Percentiles rank a stretch among this genome's conserved stretches.
phyloP scores from a whole-genome alignment of 2,797 vertebrate genomes.

The Rachycentron canadum region DNA sequence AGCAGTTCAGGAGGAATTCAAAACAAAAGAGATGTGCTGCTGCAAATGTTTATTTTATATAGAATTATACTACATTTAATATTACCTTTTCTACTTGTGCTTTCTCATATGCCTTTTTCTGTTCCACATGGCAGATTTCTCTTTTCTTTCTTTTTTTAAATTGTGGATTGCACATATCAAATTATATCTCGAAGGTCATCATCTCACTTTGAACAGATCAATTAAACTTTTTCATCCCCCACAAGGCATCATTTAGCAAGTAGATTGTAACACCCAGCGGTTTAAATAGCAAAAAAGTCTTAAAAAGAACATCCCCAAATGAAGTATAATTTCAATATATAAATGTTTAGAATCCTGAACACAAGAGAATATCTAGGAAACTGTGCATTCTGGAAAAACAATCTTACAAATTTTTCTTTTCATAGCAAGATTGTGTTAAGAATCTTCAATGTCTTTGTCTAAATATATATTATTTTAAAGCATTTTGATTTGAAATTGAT shows the following conservation, averaged over 20 bases:
- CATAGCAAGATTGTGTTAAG: conserved; percentile 11
- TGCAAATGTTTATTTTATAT: conserved; percentile 86
- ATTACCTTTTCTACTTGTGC: conserved; percentile 55
- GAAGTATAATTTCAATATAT: conserved; percentile 14
- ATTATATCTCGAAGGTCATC: conserved; percentile 7
- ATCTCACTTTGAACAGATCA: conserved; percentile 35
- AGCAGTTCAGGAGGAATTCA: conserved; percentile 52
- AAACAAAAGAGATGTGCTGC: conserved; percentile 77
- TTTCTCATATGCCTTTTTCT: conserved; percentile 37
- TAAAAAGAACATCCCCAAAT: conserved; percentile 20
- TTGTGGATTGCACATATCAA: conserved; percentile 60
- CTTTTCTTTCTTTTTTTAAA: conserved; percentile 12
- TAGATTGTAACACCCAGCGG: background rate
- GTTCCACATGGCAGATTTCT: conserved; percentile 23
- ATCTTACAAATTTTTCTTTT: background rate
- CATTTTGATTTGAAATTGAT: conserved; percentile 42
- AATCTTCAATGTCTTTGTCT: conserved; percentile 22
- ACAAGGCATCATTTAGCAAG: conserved; percentile 35
- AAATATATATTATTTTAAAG: conserved; percentile 23
- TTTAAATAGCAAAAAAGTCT: conserved; percentile 7
- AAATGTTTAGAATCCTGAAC: conserved; percentile 10
- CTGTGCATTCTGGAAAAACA: conserved; percentile 2
- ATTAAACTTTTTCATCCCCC: conserved; percentile 25
- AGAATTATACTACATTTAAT: conserved; percentile 67
- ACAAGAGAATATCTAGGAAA: background rate